phyloP scores from a whole-genome alignment of 2,113 vertebrate genomes.

The Columba janthina region DNA sequence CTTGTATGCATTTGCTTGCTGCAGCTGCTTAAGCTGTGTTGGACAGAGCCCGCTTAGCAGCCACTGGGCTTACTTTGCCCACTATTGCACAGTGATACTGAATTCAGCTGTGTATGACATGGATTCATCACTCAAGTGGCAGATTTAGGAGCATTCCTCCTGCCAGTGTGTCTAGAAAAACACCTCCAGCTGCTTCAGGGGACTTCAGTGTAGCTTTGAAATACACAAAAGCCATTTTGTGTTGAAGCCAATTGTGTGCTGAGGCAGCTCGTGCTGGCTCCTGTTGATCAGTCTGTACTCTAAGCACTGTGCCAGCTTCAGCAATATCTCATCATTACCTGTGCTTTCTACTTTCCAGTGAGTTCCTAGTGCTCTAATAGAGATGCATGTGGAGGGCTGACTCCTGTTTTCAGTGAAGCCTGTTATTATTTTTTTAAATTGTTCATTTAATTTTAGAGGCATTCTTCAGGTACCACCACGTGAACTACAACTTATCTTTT shows the following conservation, averaged over 20 bases:
- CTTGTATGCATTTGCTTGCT: neutral
- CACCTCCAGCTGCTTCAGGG: neutral
- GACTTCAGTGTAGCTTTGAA: neutral
- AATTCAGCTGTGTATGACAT: neutral
- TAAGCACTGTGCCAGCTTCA: neutral
- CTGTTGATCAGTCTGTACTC: neutral
- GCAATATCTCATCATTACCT: neutral
- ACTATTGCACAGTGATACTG: neutral
- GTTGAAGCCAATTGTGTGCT: neutral
- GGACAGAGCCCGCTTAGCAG: neutral
- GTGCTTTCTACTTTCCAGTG: neutral
- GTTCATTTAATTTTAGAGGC: neutral
- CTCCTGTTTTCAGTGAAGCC: neutral
- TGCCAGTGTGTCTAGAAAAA: neutral
- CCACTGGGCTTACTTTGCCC: neutral
- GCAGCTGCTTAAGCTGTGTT: neutral
- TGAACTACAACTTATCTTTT: neutral
- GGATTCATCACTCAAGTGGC: neutral
- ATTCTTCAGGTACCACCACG: neutral
- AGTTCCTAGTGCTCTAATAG: neutral
- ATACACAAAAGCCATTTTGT: accelerated
- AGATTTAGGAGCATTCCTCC: neutral
- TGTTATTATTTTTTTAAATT: neutral
- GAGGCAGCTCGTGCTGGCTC: neutral
- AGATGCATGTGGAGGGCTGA: neutral